A percentile compares a stretch with the other conserved stretches of the same genome.
phyloP scores from a whole-genome alignment of 2,888 invertebrate genomes.

The Strigamia transsilvanica region DNA sequence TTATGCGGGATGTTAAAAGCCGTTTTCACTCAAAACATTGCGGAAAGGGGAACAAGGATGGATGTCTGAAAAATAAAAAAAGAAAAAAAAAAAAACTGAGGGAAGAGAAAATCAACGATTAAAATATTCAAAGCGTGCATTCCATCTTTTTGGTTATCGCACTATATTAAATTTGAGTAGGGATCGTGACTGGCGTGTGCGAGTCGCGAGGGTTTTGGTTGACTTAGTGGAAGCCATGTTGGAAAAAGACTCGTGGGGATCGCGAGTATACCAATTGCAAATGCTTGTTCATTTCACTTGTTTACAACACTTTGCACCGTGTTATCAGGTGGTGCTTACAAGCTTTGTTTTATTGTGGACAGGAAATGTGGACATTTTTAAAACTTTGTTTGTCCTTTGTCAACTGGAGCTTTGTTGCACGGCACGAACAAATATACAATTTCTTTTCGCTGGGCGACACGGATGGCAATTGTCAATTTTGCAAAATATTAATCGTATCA shows the following conservation, averaged over 20 bases:
- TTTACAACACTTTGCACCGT: not conserved
- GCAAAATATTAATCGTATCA: too few relatives aligned
- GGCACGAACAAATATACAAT: too few relatives aligned
- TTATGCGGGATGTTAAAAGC: slow-evolving; percentile 28
- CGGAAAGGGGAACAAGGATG: not conserved
- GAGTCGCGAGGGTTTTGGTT: not conserved
- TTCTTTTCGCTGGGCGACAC: too few relatives aligned
- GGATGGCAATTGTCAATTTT: too few relatives aligned
- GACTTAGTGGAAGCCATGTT: slow-evolving; percentile 42
- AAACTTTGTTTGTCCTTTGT: too few relatives aligned
- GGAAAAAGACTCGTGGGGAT: slow-evolving; percentile 41
- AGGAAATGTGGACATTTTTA: too few relatives aligned
- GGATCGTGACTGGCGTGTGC: slow-evolving; percentile 37
- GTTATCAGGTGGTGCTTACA: not conserved
- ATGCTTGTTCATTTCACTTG: slow-evolving; percentile 5
- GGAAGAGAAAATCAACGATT: slow-evolving; percentile 3
- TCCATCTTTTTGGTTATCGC: slow-evolving; percentile 43
- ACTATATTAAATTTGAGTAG: slow-evolving; percentile 17
- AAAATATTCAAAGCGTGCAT: slow-evolving; percentile 36
- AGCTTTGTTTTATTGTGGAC: too few relatives aligned
- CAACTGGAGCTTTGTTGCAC: too few relatives aligned
- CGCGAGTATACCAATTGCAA: slow-evolving; percentile 34
- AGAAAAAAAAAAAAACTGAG: too few relatives aligned
- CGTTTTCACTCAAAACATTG: slow-evolving; percentile 29
- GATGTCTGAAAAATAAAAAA: not conserved